Percentiles rank a stretch among this genome's conserved stretches.
Conservation (phyloP, 2,888 invertebrate genomes). For the Schizaphis graminum region DNA sequence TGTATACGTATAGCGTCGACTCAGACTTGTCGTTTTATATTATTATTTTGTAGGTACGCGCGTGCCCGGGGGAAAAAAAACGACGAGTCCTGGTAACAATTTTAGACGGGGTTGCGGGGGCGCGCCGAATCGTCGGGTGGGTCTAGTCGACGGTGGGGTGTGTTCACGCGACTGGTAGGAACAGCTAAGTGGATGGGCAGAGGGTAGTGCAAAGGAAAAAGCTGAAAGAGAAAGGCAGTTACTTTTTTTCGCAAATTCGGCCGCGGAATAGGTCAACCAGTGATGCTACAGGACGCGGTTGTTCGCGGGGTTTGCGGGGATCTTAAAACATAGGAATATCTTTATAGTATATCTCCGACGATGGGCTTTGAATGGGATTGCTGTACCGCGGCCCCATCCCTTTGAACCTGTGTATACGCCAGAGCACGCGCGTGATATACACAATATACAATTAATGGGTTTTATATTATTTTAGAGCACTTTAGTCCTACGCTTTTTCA, state of each 20-base stretch:
- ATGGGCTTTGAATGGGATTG: not conserved
- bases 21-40: not conserved
- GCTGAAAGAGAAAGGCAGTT: not conserved
- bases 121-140: not conserved
- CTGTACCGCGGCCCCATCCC: not conserved
- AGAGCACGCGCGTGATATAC: not conserved
- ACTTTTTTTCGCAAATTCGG: not conserved
- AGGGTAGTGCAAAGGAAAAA: not conserved
- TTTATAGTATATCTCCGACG: not conserved
- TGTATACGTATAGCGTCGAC: not conserved
- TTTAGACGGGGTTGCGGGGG: not conserved
- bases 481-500: not conserved
- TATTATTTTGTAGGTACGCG: not conserved
- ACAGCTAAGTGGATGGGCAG: not conserved
- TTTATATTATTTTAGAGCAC: not conserved
- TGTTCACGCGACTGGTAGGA: not conserved
- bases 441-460: not conserved
- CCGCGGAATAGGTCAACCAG: not conserved
- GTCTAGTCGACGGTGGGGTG: not conserved
- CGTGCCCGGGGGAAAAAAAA: not conserved
- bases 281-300: not conserved
- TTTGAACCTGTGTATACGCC: not conserved
- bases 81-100: not conserved
- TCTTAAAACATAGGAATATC: not conserved
- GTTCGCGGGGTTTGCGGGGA: not conserved